These are phyloP conservation scores for Sialis lutaria DNA, from an alignment of 2,888 invertebrate species.

Conservation along the genomic window DNA sequence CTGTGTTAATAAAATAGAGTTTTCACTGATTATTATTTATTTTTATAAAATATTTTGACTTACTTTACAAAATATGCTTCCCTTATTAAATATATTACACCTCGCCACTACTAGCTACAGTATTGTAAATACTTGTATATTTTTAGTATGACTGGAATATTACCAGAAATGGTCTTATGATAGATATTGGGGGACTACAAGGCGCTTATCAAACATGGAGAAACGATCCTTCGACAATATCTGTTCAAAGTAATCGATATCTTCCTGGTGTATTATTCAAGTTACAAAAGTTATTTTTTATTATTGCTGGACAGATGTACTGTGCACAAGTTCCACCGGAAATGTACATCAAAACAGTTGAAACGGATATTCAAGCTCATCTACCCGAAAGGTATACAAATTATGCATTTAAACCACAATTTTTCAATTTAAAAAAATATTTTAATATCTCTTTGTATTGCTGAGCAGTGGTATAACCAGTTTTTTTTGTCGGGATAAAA, in stretches of 20 bases:
- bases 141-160: slow-evolving; percentile 31
- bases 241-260: slow-evolving; percentile 12
- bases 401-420: no score
- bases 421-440: no score
- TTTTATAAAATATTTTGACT: no score
- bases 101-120: no score
- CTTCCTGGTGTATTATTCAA: slow-evolving; percentile 27
- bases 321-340: slow-evolving; percentile 28
- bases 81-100: no score
- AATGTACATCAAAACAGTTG: slow-evolving; percentile 30
- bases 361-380: slow-evolving; percentile 31
- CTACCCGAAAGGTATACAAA: slow-evolving; percentile 28
- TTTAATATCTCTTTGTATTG: no score
- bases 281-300: slow-evolving; percentile 29
- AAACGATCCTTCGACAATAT: background rate
- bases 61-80: no score
- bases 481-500: no score
- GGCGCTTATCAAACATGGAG: slow-evolving; percentile 29
- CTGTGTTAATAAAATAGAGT: no score
- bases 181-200: slow-evolving; percentile 30
- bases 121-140: no score
- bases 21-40: no score
- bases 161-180: slow-evolving; percentile 32
- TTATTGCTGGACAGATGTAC: slow-evolving; percentile 31
- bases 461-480: no score